Evolutionary conservation across 2,113 vertebrate species (phyloP).

Genomic region (Muntiacus muntjak): DNA sequence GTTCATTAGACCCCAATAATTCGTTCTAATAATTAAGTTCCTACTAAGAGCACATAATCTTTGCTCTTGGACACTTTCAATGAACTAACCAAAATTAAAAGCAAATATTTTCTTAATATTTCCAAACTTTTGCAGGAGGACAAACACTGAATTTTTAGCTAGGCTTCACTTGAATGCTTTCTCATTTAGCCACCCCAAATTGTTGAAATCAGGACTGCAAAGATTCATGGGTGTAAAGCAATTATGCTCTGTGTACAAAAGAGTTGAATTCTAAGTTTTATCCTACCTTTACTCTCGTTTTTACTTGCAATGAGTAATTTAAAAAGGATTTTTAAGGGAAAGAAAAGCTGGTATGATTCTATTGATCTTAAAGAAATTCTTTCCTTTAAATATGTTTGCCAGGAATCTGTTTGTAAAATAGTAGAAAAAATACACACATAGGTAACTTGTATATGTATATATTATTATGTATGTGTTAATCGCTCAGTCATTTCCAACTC

Average conservation of each 20-base stretch:
- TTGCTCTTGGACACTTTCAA: neutral
- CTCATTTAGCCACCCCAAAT: neutral
- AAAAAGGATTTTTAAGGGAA: neutral
- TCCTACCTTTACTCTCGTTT: fast-evolving
- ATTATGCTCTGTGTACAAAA: neutral
- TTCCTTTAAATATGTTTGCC: neutral
- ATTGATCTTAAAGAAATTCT: neutral
- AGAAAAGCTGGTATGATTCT: neutral
- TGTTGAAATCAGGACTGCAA: neutral
- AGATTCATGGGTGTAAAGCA: neutral
- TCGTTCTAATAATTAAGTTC: neutral
- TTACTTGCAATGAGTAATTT: neutral
- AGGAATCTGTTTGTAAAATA: neutral
- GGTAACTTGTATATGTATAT: neutral
- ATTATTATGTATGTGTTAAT: neutral
- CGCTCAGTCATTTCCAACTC: neutral
- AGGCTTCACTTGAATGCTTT: neutral
- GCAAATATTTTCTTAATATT: neutral
- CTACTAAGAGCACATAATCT: neutral
- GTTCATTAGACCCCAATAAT: neutral
- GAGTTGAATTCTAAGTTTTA: neutral
- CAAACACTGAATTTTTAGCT: neutral
- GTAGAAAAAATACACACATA: neutral
- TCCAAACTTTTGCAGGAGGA: neutral
- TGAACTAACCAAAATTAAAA: constrained; percentile 21